Percentiles rank a stretch among this genome's conserved stretches.
phyloP scores from a whole-genome alignment of 2,888 invertebrate genomes.

The Cerastoderma edule region DNA sequence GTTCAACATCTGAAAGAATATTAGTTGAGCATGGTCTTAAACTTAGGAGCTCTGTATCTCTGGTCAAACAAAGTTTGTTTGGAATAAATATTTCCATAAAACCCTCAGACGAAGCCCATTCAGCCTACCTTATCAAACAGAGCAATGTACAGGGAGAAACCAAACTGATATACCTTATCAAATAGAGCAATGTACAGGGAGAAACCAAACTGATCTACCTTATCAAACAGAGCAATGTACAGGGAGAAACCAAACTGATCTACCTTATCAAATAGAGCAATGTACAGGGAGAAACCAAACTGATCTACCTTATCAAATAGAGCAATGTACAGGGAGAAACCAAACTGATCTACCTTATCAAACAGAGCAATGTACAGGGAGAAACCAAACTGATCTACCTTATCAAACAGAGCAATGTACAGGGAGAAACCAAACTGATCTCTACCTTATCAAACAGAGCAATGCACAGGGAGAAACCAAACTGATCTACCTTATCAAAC shows the following conservation, averaged over 20 bases:
- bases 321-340: conserved; percentile 99
- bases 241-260: conserved; percentile 99
- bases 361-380: conserved; percentile 98
- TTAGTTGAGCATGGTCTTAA: too few relatives aligned
- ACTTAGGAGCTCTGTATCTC: too few relatives aligned
- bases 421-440: too few relatives aligned
- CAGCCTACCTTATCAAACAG: conserved; percentile 17
- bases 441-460: conserved; percentile 95
- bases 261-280: conserved; percentile 93
- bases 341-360: conserved; percentile 96
- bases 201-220: conserved; percentile 98
- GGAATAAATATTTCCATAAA: too few relatives aligned
- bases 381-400: conserved; percentile 98
- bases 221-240: conserved; percentile 95
- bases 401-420: too few relatives aligned
- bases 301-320: conserved; percentile 94
- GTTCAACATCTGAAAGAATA: too few relatives aligned
- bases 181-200: conserved; percentile 98
- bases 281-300: conserved; percentile 99
- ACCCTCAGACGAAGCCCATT: neutral
- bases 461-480: conserved; percentile 99
- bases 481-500: conserved; percentile 96
- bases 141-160: conserved; percentile 99
- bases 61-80: too few relatives aligned
- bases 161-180: conserved; percentile 96